Percentiles rank a stretch among this genome's conserved stretches.
phyloP scores from a whole-genome alignment of 30 jellyfish, hydroid and myxozoan species.

The Sanderia malayensis region DNA sequence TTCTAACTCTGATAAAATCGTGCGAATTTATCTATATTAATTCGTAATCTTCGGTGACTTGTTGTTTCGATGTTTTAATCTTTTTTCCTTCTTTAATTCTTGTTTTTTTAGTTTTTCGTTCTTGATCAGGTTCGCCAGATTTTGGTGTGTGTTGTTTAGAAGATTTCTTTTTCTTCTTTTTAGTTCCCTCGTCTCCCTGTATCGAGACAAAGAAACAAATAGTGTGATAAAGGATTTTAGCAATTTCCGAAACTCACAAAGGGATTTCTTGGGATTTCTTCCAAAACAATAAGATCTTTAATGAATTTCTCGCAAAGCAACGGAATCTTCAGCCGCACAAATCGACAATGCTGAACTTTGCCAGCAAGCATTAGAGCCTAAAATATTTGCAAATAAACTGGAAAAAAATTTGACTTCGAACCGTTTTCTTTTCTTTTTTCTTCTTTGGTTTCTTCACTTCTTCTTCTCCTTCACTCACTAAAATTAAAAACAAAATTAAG shows the following conservation, averaged over 20 bases:
- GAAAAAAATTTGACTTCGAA: no score
- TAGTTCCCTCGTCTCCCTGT: conserved; percentile 37
- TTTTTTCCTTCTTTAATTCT: conserved; percentile 51
- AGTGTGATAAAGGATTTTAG: background rate
- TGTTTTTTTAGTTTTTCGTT: conserved; percentile 28
- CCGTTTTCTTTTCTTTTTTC: conserved; percentile 29
- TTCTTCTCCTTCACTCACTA: conserved; percentile 39
- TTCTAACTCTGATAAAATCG: no score
- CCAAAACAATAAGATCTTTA: no score
- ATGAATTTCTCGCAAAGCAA: no score
- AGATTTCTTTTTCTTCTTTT: conserved; percentile 47
- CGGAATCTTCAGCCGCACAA: no score
- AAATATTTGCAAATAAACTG: no score
- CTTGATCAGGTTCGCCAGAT: conserved; percentile 29
- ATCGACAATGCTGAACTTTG: no score
- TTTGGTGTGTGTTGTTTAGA: conserved; percentile 11
- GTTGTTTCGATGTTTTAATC: conserved; percentile 38
- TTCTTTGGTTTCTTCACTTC: conserved; percentile 34
- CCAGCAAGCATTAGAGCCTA: no score
- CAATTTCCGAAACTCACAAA: no score
- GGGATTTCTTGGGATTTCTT: no score
- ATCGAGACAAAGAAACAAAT: background rate
- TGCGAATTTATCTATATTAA: conserved; percentile 30
- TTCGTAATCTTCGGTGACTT: conserved; percentile 32
- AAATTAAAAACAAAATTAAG: background rate